phyloP scores from a whole-genome alignment of 2,113 vertebrate genomes.

The Chlorocebus sabaeus region DNA sequence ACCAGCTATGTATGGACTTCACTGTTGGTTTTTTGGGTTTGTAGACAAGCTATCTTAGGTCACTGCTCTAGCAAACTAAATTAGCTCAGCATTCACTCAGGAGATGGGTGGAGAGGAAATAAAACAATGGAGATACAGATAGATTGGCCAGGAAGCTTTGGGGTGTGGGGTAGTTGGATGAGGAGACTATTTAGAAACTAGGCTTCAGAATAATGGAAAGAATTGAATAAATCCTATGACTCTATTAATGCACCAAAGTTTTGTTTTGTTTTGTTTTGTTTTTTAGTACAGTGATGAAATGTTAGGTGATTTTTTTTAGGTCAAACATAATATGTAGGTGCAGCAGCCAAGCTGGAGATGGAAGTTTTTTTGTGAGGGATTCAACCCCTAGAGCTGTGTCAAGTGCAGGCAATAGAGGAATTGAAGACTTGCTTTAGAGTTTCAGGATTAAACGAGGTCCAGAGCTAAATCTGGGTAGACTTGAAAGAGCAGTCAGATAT shows the following conservation, averaged over 20 bases:
- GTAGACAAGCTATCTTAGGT: not conserved
- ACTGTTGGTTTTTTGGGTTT: not conserved
- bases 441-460: not conserved
- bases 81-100: constrained; percentile 41
- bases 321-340: not conserved
- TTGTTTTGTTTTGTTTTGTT: not conserved
- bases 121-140: constrained; percentile 62
- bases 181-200: constrained; percentile 9
- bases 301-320: not conserved
- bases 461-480: not conserved
- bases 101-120: constrained; percentile 70
- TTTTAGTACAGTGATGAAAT: not conserved
- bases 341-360: not conserved
- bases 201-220: constrained; percentile 9
- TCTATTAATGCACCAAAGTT: not conserved
- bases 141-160: constrained; percentile 54
- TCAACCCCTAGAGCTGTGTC: not conserved
- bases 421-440: not conserved
- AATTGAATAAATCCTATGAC: not conserved
- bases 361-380: not conserved
- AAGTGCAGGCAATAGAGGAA: not conserved
- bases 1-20: not conserved
- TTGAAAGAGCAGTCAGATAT: not conserved
- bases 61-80: not conserved
- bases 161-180: constrained; percentile 8